phyloP scores from a whole-genome alignment of 2,797 vertebrate species.

The Micrastur ruficollis region DNA sequence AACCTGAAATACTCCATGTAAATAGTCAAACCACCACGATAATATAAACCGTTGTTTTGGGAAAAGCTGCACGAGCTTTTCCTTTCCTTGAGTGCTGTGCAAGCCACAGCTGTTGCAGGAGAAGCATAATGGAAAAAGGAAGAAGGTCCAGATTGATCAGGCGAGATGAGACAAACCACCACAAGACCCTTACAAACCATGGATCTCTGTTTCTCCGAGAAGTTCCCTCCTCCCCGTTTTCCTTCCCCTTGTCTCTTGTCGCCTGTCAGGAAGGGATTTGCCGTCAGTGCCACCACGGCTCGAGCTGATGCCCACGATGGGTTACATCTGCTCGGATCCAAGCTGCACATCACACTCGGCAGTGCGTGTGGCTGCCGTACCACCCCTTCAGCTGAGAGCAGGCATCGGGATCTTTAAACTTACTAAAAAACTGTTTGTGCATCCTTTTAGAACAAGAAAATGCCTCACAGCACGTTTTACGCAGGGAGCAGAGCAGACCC shows the following conservation, averaged over 20 bases:
- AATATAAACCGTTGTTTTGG: neutral
- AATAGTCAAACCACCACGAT: accelerated
- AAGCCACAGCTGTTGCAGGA: no score
- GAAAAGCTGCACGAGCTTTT: neutral
- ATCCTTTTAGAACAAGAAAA: neutral
- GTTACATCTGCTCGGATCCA: no score
- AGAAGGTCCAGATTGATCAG: neutral
- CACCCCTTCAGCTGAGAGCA: neutral
- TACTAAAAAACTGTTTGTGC: neutral
- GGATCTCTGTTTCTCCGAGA: neutral
- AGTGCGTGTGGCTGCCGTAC: accelerated
- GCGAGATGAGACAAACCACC: accelerated
- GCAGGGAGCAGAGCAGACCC: neutral
- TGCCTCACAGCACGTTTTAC: neutral
- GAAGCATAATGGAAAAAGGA: neutral
- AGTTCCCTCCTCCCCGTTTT: neutral
- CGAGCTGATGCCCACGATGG: neutral
- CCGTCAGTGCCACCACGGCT: neutral
- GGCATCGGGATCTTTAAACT: accelerated
- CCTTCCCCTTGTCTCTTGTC: neutral
- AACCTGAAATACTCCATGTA: neutral
- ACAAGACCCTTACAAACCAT: accelerated
- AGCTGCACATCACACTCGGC: neutral
- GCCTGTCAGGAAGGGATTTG: neutral
- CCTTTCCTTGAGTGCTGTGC: neutral